These are phyloP conservation scores for Caprella mutica DNA, from an alignment of 2,888 invertebrate species.

Conservation along the genomic window DNA sequence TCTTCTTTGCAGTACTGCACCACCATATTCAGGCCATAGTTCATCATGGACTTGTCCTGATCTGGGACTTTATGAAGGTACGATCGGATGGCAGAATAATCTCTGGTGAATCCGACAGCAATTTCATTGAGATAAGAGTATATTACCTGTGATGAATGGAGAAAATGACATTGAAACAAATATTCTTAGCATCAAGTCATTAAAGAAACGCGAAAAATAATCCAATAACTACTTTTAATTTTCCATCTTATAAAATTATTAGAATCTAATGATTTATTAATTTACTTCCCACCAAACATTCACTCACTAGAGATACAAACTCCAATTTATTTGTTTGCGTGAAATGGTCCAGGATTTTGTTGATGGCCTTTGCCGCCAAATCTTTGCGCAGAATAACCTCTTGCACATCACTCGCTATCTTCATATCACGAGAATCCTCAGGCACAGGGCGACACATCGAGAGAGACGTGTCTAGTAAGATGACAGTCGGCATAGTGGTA, in stretches of 20 bases:
- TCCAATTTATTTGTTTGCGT: constrained; percentile 55
- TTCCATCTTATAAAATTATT: background rate
- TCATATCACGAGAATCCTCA: constrained; percentile 34
- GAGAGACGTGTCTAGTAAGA: constrained; percentile 58
- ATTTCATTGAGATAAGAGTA: constrained; percentile 50
- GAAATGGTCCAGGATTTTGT: constrained; percentile 54
- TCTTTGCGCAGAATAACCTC: constrained; percentile 39
- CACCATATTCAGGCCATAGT: constrained; percentile 64
- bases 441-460: constrained; percentile 55
- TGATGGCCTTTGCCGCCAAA: constrained; percentile 55
- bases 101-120: constrained; percentile 36
- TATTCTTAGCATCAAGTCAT: too few relatives aligned
- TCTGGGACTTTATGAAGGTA: constrained; percentile 60
- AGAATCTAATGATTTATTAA: constrained; percentile 10
- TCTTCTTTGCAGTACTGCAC: constrained; percentile 67
- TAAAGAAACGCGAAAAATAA: too few relatives aligned
- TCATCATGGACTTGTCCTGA: constrained; percentile 74
- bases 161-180: too few relatives aligned
- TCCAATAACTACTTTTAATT: too few relatives aligned
- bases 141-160: constrained; percentile 44
- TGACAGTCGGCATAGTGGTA: constrained; percentile 55
- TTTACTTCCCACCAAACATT: background rate
- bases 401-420: constrained; percentile 45
- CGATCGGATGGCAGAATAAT: constrained; percentile 28
- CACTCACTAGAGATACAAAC: constrained; percentile 57